phyloP scores from a whole-genome alignment of 2,797 vertebrate species.

The Lacerta viridis region DNA sequence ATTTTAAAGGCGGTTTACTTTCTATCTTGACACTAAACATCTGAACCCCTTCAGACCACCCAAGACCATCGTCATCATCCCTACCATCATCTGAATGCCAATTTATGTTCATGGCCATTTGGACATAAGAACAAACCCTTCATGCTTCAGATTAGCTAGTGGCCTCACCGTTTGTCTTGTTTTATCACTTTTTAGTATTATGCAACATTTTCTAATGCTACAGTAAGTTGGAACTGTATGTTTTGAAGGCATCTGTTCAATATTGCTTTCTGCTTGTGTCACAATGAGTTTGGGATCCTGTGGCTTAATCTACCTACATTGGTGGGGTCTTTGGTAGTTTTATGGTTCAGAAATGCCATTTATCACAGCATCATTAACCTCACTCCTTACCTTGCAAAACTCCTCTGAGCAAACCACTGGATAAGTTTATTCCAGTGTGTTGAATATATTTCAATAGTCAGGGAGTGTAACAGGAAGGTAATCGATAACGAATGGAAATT shows the following conservation, averaged over 20 bases:
- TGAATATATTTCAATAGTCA: conserved; percentile 42
- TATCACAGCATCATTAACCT: background rate
- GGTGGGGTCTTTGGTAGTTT: background rate
- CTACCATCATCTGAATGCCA: background rate
- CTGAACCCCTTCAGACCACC: background rate
- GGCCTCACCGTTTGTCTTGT: background rate
- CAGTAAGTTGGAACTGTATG: background rate
- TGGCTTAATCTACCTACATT: background rate
- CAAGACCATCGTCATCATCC: background rate
- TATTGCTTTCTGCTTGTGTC: background rate
- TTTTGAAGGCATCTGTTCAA: background rate
- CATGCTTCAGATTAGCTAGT: background rate
- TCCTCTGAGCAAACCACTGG: background rate
- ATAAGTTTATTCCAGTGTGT: background rate
- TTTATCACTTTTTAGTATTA: background rate
- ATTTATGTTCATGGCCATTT: background rate
- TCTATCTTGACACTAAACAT: background rate
- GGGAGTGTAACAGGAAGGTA: accelerated
- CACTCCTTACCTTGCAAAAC: background rate
- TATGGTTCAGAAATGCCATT: background rate
- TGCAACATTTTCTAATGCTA: background rate
- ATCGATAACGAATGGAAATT: conserved; percentile 51
- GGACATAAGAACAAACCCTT: background rate
- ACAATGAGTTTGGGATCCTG: background rate
- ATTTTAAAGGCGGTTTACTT: background rate